Evolutionary conservation across 2,888 invertebrate species (phyloP).

Genomic region (Dinocampus coccinellae): DNA sequence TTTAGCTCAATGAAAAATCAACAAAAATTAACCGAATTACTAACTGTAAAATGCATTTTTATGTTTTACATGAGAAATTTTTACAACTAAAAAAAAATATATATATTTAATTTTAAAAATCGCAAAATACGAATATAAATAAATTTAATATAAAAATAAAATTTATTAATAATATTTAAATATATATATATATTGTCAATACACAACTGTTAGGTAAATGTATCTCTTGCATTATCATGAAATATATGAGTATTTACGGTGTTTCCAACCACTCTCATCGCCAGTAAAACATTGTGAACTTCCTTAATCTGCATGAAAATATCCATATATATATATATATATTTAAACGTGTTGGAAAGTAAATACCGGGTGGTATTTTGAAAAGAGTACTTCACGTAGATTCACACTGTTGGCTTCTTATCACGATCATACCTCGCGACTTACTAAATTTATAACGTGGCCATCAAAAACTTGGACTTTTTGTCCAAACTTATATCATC

Average conservation of each 20-base stretch:
- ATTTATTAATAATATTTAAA: too few species aligned
- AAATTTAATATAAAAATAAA: too few species aligned
- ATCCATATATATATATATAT: conserved; percentile 6
- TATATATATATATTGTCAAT: conserved; percentile 20
- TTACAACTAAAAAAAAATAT: too few species aligned
- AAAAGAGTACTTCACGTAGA: conserved; percentile 4
- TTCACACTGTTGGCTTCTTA: conserved; percentile 12
- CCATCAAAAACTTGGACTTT: conserved; percentile 10
- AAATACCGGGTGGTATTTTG: conserved; percentile 25
- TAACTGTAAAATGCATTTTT: too few species aligned
- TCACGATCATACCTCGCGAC: conserved; percentile 4
- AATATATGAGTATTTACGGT: conserved; percentile 32
- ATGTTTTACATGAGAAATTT: too few species aligned
- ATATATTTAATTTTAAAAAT: too few species aligned
- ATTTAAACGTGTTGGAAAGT: conserved; percentile 1
- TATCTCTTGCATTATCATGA: conserved; percentile 31
- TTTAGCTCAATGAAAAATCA: too few species aligned
- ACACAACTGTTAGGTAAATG: conserved; percentile 2
- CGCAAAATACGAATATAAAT: too few species aligned
- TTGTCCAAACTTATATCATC: not conserved
- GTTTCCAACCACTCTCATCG: conserved; percentile 2
- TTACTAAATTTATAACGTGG: conserved; percentile 11
- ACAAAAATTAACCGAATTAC: too few species aligned
- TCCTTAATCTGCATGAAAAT: conserved; percentile 33
- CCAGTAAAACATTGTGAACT: conserved; percentile 35